Evolutionary conservation across 2,797 vertebrate genomes (phyloP), one percentile per base, ranked within the genome.

Genomic region (Labeo calbasu): DNA sequence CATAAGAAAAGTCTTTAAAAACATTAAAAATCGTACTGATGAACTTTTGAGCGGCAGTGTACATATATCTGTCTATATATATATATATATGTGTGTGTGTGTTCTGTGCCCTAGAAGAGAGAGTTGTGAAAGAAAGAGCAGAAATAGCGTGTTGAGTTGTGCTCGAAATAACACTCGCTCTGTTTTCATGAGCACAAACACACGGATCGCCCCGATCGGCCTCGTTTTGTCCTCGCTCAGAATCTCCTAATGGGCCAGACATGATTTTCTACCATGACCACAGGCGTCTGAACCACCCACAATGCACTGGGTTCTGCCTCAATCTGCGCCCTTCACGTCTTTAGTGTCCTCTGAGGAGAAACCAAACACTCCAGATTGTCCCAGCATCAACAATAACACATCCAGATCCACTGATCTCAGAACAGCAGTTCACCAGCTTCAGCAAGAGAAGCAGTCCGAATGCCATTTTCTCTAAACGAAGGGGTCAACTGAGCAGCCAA

Each of bases 251-350:
- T 57, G 4, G 79, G 21, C 69, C 69, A 55, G 78, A 66, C 48
- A 25, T 14, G 70, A 25, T 65, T 82, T 43, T 36, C n/a, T n/a
- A n/a, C n/a, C n/a, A 19, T 50, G 61, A 85, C 83, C 80, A 65
- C 86, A 87, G 69, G 55, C 76, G 76, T n/a, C 23, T 50, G 77
- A 86, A n/a, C 81, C 81, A 77, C 86, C 72, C 77, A 61, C 71
- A 25, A 65, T 50, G 81, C 28, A 72, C 40, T 65, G 53, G 59
- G 40, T 43, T 53, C 19, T 40, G 61, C 10, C 63, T 40, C 21
- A 25, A 8, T 66, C 55, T 61, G 50, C 28, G 70, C 53, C 51
- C 53, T 70, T 28, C 12, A 15, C 46, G 43, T 46, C 61, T 77
- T 61, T 17, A 46, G 36, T 25, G 71, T 75, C 69, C 53, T 66